A percentile compares a stretch with the other conserved stretches of the same genome.
phyloP scores from a whole-genome alignment of 2,113 vertebrate species.

The Bettongia penicillata region DNA sequence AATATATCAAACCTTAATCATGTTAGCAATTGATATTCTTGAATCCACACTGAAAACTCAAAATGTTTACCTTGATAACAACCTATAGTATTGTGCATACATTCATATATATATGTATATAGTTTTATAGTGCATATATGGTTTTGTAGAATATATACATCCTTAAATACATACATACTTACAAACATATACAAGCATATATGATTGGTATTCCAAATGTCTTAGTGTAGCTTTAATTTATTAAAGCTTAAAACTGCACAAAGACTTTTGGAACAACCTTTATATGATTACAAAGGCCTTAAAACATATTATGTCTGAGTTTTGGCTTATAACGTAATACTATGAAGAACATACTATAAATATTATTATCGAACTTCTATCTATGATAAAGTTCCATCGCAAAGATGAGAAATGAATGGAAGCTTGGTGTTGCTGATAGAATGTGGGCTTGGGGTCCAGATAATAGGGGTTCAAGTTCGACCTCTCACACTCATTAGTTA shows the following conservation, averaged over 20 bases:
- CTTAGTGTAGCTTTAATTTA: not conserved
- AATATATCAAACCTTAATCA: conserved; percentile 19
- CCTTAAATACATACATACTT: not conserved
- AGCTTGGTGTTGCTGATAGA: not conserved
- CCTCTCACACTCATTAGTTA: not conserved
- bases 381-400: not conserved
- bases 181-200: not conserved
- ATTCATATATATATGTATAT: not conserved
- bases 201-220: not conserved
- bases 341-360: not conserved
- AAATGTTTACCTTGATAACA: not conserved
- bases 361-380: not conserved
- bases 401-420: not conserved
- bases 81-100: not conserved
- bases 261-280: not conserved
- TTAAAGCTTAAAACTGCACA: not conserved
- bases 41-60: not conserved
- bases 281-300: not conserved
- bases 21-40: conserved; percentile 6
- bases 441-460: not conserved
- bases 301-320: not conserved
- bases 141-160: not conserved
- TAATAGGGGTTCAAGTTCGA: not conserved
- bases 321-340: not conserved
- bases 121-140: not conserved